phyloP scores from a whole-genome alignment of 2,113 vertebrate species.

The Bubalus kerabau region DNA sequence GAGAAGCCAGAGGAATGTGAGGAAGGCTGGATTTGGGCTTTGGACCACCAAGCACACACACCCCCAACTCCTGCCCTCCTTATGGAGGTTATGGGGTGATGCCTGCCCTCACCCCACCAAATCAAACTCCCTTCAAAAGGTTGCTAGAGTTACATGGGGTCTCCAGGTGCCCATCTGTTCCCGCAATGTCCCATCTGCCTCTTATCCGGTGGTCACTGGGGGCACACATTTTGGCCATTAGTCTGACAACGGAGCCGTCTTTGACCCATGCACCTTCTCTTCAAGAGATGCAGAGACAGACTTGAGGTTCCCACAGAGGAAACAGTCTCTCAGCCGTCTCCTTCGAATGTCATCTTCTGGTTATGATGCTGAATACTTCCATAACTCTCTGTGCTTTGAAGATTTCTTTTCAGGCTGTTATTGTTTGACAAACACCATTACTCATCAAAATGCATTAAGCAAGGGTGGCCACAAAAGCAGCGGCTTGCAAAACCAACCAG shows the following conservation, averaged over 20 bases:
- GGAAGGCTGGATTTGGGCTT: neutral
- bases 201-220: neutral
- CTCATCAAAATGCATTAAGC: neutral
- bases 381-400: neutral
- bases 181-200: neutral
- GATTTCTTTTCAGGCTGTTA: neutral
- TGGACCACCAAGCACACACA: no score
- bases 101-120: neutral
- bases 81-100: neutral
- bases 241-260: no score
- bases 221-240: neutral
- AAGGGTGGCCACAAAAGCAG: neutral
- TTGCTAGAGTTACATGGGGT: neutral
- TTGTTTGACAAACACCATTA: neutral
- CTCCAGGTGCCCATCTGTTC: neutral
- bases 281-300: neutral
- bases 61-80: neutral
- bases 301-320: neutral
- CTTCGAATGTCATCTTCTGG: neutral
- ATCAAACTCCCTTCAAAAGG: neutral
- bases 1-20: neutral
- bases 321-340: neutral
- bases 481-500: neutral
- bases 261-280: rapidly evolving
- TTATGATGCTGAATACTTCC: neutral